Evolutionary conservation across 1,140 invertebrate species (phyloP).

Genomic region (Apolygus lucorum): DNA sequence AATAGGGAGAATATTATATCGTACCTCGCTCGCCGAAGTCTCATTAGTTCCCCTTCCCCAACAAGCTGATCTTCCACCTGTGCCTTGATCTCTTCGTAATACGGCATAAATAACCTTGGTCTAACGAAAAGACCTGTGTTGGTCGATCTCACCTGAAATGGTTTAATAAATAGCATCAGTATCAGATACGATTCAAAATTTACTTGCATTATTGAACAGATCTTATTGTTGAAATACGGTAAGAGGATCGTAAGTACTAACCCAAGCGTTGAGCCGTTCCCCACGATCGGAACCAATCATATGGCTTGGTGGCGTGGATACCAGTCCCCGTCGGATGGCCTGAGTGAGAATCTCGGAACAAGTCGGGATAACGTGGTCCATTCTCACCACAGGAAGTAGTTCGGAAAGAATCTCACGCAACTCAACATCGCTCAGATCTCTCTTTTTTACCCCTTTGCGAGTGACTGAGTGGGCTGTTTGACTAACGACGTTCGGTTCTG

Average conservation of each 20-base stretch:
- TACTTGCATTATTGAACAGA: background rate
- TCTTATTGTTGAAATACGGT: background rate
- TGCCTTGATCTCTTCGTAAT: constrained; percentile 85
- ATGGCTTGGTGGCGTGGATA: constrained; percentile 74
- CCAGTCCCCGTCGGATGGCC: constrained; percentile 73
- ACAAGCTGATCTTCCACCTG: constrained; percentile 75
- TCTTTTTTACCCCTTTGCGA: constrained; percentile 73
- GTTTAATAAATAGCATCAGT: too few species aligned
- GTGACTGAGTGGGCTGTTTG: constrained; percentile 85
- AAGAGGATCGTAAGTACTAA: too few species aligned
- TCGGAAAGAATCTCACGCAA: constrained; percentile 77
- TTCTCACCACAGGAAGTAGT: constrained; percentile 65
- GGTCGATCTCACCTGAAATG: constrained; percentile 37
- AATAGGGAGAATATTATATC: background rate
- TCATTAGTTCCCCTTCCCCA: constrained; percentile 53
- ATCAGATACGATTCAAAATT: too few species aligned
- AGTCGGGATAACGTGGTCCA: constrained; percentile 80
- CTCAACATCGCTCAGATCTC: constrained; percentile 78
- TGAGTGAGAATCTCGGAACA: constrained; percentile 71
- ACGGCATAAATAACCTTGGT: constrained; percentile 83
- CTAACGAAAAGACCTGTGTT: constrained; percentile 74
- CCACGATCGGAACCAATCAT: constrained; percentile 56
- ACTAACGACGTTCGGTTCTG: constrained; percentile 83
- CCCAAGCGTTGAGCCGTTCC: constrained; percentile 70
- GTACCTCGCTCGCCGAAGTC: constrained; percentile 37